Evolutionary conservation across 2,113 vertebrate species (phyloP).

Genomic region (Geococcyx californianus): DNA sequence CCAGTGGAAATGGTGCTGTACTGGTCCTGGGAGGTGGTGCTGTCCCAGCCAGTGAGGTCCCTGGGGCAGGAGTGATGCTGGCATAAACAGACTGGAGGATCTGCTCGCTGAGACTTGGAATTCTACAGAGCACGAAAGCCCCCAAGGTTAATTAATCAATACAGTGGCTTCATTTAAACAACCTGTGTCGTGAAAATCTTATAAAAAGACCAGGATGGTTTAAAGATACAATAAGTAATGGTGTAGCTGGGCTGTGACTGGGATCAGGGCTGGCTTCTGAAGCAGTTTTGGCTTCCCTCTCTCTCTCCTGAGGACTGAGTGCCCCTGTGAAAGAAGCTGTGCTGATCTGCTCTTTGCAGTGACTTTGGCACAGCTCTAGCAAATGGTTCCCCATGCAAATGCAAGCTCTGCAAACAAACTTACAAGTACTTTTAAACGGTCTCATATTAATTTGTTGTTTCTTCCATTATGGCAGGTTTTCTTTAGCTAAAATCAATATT

Average conservation of each 20-base stretch:
- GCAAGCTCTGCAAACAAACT: accelerated
- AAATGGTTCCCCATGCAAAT: not conserved
- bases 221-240: not conserved
- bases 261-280: not conserved
- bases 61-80: not conserved
- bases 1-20: not conserved
- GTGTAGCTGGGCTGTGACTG: not conserved
- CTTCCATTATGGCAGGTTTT: not conserved
- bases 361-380: not conserved
- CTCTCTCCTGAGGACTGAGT: not conserved
- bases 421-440: not conserved
- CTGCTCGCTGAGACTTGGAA: accelerated
- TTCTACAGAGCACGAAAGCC: not conserved
- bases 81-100: accelerated
- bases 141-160: not conserved
- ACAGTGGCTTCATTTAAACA: not conserved
- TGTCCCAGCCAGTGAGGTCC: not conserved
- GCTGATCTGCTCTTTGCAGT: not conserved
- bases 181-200: not conserved
- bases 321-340: not conserved
- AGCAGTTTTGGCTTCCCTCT: not conserved
- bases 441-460: not conserved
- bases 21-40: too few relatives aligned
- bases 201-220: not conserved
- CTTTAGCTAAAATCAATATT: not conserved